Evolutionary conservation across 2,113 vertebrate species (phyloP).

Genomic region (Rhea americana): DNA sequence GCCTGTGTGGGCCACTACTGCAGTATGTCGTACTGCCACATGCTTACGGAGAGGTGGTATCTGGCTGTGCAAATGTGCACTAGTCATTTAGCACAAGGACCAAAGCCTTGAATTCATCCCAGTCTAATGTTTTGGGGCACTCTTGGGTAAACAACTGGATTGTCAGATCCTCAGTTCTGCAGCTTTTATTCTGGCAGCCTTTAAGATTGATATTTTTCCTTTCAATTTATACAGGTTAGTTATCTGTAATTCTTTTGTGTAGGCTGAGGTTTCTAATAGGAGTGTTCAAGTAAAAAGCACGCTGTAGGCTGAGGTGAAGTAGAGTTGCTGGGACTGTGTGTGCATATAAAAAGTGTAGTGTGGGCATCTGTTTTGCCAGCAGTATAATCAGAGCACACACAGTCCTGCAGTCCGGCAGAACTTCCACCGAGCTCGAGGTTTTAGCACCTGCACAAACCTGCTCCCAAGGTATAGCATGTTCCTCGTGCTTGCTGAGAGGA

Average conservation of each 20-base stretch:
- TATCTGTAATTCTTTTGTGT: not conserved
- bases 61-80: not conserved
- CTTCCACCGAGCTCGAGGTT: not conserved
- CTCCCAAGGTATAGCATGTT: not conserved
- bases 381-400: not conserved
- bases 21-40: not conserved
- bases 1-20: slow-evolving; percentile 16
- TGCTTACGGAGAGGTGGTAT: not conserved
- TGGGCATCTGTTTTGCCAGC: not conserved
- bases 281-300: not conserved
- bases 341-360: not conserved
- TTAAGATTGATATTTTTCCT: not conserved
- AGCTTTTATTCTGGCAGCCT: not conserved
- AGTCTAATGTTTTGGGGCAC: not conserved
- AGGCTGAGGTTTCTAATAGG: slow-evolving; percentile 33
- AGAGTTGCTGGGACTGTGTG: not conserved
- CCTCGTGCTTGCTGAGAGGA: accelerated
- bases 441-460: not conserved
- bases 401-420: not conserved
- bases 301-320: not conserved
- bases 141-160: not conserved
- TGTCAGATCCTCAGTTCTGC: not conserved
- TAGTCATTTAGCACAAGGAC: accelerated
- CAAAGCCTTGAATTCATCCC: not conserved
- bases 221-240: not conserved